These are phyloP conservation scores for Spodoptera litura DNA, from an alignment of 1,140 invertebrate species.

Conservation along the genomic window DNA sequence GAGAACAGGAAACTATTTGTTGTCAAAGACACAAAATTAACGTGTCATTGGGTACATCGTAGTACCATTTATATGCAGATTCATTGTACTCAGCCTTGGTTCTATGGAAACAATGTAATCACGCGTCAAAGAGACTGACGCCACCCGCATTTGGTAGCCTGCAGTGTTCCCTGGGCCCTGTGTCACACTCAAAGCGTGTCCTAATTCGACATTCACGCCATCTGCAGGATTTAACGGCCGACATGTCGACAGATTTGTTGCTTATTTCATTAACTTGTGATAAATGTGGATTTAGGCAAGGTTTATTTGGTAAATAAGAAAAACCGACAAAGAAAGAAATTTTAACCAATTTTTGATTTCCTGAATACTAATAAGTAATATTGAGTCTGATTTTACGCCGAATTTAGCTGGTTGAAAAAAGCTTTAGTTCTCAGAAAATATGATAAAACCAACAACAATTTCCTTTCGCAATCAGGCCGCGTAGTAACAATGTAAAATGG, in stretches of 20 bases:
- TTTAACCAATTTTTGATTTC: too few relatives aligned
- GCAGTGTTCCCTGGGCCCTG: constrained; percentile 22
- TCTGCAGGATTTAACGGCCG: constrained; percentile 34
- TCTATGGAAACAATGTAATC: constrained; percentile 13
- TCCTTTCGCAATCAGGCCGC: too few relatives aligned
- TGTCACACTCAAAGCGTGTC: constrained; percentile 51
- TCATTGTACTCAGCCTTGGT: neutral
- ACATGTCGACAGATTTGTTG: constrained; percentile 46
- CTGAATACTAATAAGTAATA: too few relatives aligned
- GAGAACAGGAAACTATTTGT: neutral
- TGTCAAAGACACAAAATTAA: constrained; percentile 23
- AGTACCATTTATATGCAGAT: constrained; percentile 19
- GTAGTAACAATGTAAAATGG: too few relatives aligned
- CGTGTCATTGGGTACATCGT: neutral
- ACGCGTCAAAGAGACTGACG: constrained; percentile 42
- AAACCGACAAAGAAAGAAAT: too few relatives aligned
- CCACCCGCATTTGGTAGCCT: constrained; percentile 33
- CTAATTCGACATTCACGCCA: constrained; percentile 39
- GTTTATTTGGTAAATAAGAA: too few relatives aligned
- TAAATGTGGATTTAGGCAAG: neutral
- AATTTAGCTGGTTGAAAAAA: too few relatives aligned
- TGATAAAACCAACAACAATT: too few relatives aligned
- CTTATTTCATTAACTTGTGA: constrained; percentile 16
- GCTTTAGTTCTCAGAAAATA: too few relatives aligned
- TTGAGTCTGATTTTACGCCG: too few relatives aligned